Base-by-base conservation (phyloP, 2,888 invertebrate genomes). In the Pristionchus fissidentatus region DNA sequence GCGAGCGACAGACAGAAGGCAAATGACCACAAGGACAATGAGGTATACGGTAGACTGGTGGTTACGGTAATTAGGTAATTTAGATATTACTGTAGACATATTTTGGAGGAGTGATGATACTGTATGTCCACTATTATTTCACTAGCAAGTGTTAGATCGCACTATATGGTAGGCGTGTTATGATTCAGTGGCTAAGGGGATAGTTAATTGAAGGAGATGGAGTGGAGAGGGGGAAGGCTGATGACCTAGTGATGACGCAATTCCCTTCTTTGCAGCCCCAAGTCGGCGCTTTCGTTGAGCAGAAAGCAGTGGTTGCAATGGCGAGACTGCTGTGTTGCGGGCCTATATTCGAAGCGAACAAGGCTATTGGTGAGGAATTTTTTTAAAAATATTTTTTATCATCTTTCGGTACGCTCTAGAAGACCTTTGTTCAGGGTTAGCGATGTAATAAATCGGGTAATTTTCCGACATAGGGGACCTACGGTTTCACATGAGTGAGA, bases 261-360 rank as follows among this genome's bases (percentile, higher is more conserved):
- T 35, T 10, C n/a, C n/a, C 22, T 4, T 32, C 4, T 2, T 55
- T 38, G 1, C 13, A 1, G 35, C 19, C 52, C 8, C 87, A 91
- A 85, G 89, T 90, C n/a, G 90, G 92, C 22, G 86, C 89, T 0
- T 89, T 89, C 85, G 93, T 94, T 70, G 94, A 94, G 90, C 92
- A 94, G 87, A 93, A 94, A 22, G 94, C 94, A 19, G 93, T 94
- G 1, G 90, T 97, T 94, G 98, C 98, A 1, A 97, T 98, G 96
- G 97, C 97, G 86, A 96, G 97, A 15, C 94, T 99, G 41, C 94
- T 98, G 1, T 97, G 97, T 92, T 98, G 98, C 93, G 99, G 99
- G 0, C 96, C 97, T 0, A 96, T 97, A 90, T 98, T 98, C 93
- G 96, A 97, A 90, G 87, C 87, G n/a, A 57, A 78, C 26, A 87